phyloP scores from a whole-genome alignment of 2,113 vertebrate genomes.

The Anas platyrhynchos region DNA sequence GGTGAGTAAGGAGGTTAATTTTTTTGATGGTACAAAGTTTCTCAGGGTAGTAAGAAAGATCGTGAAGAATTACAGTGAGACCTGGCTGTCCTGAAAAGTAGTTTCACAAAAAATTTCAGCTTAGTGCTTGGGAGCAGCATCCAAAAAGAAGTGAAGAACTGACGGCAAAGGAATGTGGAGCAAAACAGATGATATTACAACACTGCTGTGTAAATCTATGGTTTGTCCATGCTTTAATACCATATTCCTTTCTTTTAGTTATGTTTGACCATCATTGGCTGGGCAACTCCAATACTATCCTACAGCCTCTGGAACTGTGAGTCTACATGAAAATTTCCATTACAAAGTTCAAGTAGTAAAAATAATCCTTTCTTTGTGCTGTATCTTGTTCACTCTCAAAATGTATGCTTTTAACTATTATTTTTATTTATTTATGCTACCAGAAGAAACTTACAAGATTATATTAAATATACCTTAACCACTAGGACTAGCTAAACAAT shows the following conservation, averaged over 20 bases:
- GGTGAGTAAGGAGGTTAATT: background rate
- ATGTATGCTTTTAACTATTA: background rate
- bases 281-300: background rate
- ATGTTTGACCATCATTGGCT: background rate
- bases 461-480: background rate
- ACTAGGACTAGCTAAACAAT: background rate
- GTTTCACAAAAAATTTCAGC: background rate
- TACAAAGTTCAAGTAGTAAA: background rate
- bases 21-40: background rate
- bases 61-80: background rate
- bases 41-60: background rate
- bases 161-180: background rate
- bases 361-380: background rate
- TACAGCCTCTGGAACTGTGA: background rate
- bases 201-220: background rate
- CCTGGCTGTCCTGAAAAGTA: background rate
- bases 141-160: background rate
- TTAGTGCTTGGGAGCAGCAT: background rate
- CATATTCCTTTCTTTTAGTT: rapidly evolving
- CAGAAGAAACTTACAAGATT: background rate
- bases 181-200: background rate
- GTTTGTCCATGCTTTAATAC: background rate
- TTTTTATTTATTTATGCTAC: background rate
- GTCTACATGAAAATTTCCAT: background rate
- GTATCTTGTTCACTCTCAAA: too few species aligned